A percentile compares a stretch with the other conserved stretches of the same genome.
phyloP scores from a whole-genome alignment of 2,888 invertebrate genomes.

The Ophraella communa region DNA sequence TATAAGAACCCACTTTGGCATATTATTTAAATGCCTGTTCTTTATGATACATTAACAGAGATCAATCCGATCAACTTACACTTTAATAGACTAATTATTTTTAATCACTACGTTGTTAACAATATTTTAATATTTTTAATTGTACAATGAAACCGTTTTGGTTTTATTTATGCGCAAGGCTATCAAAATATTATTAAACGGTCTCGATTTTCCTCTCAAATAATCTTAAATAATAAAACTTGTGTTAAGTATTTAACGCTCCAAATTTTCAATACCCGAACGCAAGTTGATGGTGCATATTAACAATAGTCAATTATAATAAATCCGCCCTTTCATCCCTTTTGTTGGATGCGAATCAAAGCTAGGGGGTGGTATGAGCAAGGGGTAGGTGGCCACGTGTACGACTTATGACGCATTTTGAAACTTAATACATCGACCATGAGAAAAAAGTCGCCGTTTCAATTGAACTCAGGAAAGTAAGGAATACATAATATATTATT shows the following conservation, averaged over 20 bases:
- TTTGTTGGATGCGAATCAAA: conserved; percentile 44
- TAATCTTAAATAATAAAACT: conserved; percentile 15
- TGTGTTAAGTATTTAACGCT: conserved; percentile 33
- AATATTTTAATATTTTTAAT: too few species aligned
- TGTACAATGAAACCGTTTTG: too few species aligned
- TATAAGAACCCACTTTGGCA: too few species aligned
- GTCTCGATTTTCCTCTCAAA: conserved; percentile 10
- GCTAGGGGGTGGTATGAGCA: conserved; percentile 33
- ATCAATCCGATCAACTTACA: too few species aligned
- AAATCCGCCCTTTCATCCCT: conserved; percentile 46
- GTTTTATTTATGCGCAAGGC: neutral
- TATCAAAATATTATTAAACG: neutral
- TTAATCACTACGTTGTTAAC: too few species aligned
- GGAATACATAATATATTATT: neutral
- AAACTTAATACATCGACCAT: conserved; percentile 2
- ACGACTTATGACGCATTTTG: conserved; percentile 27
- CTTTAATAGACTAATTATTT: too few species aligned
- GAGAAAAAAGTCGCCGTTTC: conserved; percentile 1
- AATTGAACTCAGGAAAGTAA: neutral
- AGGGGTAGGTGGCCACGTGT: conserved; percentile 26
- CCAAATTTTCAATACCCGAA: conserved; percentile 34
- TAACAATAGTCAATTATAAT: conserved; percentile 50
- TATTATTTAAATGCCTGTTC: too few species aligned
- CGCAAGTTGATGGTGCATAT: conserved; percentile 44
- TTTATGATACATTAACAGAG: too few species aligned